phyloP scores from a whole-genome alignment of 2,797 vertebrate genomes.

The Phataginus tetradactyla region DNA sequence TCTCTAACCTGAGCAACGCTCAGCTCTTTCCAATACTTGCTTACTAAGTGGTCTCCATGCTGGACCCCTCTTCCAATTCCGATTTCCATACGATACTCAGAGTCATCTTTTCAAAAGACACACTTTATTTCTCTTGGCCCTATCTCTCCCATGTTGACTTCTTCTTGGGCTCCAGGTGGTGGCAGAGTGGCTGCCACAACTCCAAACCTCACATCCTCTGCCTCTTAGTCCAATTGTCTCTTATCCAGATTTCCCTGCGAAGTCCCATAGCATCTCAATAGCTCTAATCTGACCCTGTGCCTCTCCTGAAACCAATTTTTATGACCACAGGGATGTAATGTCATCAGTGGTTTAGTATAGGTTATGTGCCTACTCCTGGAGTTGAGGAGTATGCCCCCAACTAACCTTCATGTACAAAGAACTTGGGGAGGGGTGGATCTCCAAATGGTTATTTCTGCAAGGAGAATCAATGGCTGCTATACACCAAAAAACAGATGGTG shows the following conservation, averaged over 20 bases:
- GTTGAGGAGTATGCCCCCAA: background rate
- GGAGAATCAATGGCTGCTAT: background rate
- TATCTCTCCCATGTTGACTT: background rate
- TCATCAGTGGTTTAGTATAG: background rate
- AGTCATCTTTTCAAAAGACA: background rate
- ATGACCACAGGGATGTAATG: background rate
- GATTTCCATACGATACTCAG: background rate
- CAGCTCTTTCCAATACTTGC: background rate
- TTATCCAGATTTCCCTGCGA: background rate
- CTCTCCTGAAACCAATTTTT: background rate
- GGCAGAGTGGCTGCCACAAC: background rate
- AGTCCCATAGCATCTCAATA: background rate
- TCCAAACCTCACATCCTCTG: background rate
- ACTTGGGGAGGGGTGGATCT: accelerated
- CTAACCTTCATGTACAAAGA: background rate
- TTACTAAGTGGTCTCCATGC: background rate
- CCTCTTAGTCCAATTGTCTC: background rate
- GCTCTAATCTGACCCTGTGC: background rate
- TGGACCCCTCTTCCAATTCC: background rate
- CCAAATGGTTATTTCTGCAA: background rate
- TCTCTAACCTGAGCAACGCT: background rate
- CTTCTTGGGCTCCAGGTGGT: background rate
- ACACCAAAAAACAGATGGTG: background rate
- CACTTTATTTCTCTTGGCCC: background rate
- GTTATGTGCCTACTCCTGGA: background rate